These are phyloP conservation scores for Vultur gryphus DNA, from an alignment of 2,797 vertebrate species.

Conservation along the genomic window DNA sequence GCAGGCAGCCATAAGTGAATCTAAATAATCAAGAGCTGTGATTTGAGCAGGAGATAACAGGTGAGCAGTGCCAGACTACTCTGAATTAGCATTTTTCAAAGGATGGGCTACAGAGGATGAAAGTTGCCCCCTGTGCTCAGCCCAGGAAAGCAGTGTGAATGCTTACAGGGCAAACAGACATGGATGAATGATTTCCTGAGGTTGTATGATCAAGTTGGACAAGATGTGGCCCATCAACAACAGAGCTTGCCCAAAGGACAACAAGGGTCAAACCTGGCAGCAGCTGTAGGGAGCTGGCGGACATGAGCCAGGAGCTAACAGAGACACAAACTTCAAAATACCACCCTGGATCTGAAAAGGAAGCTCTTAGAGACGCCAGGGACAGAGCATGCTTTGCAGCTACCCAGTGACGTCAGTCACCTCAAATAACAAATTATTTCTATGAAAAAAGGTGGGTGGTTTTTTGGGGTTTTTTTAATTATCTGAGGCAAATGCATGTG, in stretches of 20 bases:
- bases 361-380: background rate
- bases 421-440: background rate
- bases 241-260: background rate
- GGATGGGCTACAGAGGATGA: background rate
- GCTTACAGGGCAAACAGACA: background rate
- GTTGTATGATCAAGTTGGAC: background rate
- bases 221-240: background rate
- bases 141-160: background rate
- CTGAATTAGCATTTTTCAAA: background rate
- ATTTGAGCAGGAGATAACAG: background rate
- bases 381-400: background rate
- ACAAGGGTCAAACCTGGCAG: background rate
- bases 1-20: background rate
- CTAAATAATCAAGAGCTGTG: background rate
- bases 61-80: background rate
- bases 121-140: background rate
- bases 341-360: background rate
- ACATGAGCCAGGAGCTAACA: background rate
- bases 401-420: background rate
- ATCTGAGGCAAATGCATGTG: background rate
- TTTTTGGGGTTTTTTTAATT: background rate
- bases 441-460: background rate
- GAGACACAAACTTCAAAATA: background rate
- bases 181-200: background rate
- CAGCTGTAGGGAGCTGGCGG: background rate